Evolutionary conservation across 2,888 invertebrate genomes (phyloP).

Genomic region (Sminthurides aquaticus): DNA sequence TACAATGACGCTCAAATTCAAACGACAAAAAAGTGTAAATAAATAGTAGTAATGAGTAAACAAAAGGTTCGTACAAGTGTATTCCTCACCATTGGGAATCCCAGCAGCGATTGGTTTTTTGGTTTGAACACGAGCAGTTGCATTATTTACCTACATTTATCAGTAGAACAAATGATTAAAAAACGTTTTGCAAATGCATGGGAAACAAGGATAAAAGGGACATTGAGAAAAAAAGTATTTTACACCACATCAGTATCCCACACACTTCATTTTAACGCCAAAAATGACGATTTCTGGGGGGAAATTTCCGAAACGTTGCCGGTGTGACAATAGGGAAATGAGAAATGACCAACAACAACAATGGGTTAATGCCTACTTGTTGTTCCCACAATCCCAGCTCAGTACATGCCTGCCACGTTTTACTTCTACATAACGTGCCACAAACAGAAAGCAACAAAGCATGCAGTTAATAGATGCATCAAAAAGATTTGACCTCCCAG

Average conservation of each 20-base stretch:
- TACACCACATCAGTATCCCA: constrained; percentile 6
- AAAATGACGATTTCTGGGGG: neutral
- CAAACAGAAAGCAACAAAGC: neutral
- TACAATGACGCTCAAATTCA: neutral
- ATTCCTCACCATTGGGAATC: constrained; percentile 79
- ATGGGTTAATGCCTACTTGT: constrained; percentile 1
- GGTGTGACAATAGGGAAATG: neutral
- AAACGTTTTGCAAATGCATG: too few relatives aligned
- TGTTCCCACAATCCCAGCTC: constrained; percentile 4
- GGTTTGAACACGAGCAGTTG: constrained; percentile 98
- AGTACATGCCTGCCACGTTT: constrained; percentile 1
- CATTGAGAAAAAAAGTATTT: neutral
- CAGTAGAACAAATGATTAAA: too few relatives aligned
- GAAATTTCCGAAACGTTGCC: neutral
- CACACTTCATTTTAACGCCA: neutral
- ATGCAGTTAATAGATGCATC: neutral
- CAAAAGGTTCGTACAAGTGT: too few relatives aligned
- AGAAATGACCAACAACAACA: neutral
- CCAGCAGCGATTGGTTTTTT: constrained; percentile 74
- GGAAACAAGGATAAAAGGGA: constrained; percentile 15
- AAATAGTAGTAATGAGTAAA: too few relatives aligned
- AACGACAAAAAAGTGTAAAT: constrained; percentile 18
- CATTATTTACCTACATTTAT: constrained; percentile 90
- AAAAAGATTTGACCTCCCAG: neutral
- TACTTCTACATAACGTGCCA: constrained; percentile 1